phyloP scores from a whole-genome alignment of 2,888 invertebrate genomes.

The Dioctria rufipes region DNA sequence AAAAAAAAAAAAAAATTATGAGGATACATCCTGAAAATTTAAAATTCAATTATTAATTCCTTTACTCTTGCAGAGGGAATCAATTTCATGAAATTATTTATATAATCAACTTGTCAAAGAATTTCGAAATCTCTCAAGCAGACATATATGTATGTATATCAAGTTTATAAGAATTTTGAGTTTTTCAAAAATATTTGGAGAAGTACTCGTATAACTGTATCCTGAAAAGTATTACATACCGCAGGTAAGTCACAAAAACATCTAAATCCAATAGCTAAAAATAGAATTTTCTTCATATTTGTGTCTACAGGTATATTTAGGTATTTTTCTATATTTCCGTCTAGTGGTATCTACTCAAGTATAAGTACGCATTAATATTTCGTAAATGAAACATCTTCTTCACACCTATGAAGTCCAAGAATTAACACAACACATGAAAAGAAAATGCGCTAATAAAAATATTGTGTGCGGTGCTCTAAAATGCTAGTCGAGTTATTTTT shows the following conservation, averaged over 20 bases:
- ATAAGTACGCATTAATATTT: constrained; percentile 43
- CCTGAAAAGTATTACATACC: constrained; percentile 43
- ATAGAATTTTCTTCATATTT: constrained; percentile 48
- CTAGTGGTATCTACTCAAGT: not conserved
- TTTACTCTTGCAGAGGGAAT: too few species aligned
- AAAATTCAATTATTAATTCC: too few species aligned
- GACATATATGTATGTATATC: too few species aligned
- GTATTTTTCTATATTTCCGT: constrained; percentile 35
- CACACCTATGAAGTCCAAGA: constrained; percentile 23
- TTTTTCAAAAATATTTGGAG: too few species aligned
- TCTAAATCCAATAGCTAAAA: constrained; percentile 53
- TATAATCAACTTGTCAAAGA: too few species aligned
- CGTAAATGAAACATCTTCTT: constrained; percentile 46
- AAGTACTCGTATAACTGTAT: not conserved
- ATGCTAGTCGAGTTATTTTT: constrained; percentile 47
- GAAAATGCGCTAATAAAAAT: constrained; percentile 35
- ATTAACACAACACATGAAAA: constrained; percentile 17
- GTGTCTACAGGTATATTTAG: constrained; percentile 48
- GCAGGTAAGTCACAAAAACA: constrained; percentile 55
- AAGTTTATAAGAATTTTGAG: too few species aligned
- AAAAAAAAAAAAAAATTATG: too few species aligned
- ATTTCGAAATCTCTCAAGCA: too few species aligned
- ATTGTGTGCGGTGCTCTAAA: constrained; percentile 33
- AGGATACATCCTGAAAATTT: too few species aligned
- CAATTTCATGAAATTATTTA: too few species aligned